These are phyloP conservation scores for Psilopsiagon aymara DNA, from an alignment of 2,113 vertebrate species.

Conservation along the genomic window DNA sequence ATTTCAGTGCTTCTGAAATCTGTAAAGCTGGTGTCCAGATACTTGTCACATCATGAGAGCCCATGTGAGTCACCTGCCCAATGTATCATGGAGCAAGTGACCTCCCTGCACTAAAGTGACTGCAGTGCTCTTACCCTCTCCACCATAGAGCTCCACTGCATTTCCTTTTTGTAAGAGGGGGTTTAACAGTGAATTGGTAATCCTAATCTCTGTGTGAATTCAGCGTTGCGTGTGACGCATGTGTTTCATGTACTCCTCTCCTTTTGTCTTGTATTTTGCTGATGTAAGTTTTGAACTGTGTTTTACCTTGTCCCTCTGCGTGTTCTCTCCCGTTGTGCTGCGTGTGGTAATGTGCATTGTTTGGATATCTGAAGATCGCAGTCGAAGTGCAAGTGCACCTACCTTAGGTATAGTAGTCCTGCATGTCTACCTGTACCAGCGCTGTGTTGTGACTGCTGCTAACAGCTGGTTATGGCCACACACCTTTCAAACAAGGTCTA, in stretches of 20 bases:
- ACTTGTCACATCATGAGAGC: neutral
- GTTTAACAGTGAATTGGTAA: neutral
- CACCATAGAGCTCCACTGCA: neutral
- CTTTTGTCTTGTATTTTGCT: constrained; percentile 21
- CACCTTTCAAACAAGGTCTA: neutral
- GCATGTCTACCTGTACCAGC: constrained; percentile 68
- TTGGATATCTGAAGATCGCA: constrained; percentile 91
- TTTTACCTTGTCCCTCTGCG: constrained; percentile 82
- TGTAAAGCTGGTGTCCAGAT: neutral
- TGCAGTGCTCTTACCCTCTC: neutral
- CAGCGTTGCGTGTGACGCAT: neutral
- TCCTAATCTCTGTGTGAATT: neutral
- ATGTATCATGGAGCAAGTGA: neutral
- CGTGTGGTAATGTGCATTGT: constrained; percentile 82
- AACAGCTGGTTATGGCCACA: constrained; percentile 21
- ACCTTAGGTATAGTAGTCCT: constrained; percentile 91
- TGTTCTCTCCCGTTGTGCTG: constrained; percentile 79
- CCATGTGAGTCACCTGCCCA: neutral
- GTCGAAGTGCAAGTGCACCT: constrained; percentile 93
- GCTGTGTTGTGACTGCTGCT: constrained; percentile 34
- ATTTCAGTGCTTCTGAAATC: neutral
- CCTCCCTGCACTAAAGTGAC: neutral
- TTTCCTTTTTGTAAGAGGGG: neutral
- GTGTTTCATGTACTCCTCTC: neutral
- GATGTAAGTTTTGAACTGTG: constrained; percentile 60